Conservation (phyloP, 2,888 invertebrate genomes). For the Sialis fuliginosa region DNA sequence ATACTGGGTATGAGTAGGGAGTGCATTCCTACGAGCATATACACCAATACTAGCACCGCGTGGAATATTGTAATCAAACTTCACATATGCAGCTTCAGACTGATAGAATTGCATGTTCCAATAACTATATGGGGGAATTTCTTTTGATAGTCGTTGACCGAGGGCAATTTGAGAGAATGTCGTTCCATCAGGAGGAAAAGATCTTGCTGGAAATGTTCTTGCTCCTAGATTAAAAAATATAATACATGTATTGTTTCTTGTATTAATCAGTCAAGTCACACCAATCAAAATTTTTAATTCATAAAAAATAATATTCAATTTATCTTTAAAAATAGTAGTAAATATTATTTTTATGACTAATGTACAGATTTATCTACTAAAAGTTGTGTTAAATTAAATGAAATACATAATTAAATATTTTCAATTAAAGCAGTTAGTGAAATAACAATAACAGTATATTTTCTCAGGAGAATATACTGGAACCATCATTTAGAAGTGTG, state of each 20-base stretch:
- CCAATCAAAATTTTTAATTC: no score
- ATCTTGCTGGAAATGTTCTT: constrained; percentile 74
- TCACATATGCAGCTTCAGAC: constrained; percentile 81
- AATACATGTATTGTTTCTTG: not conserved
- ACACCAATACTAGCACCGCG: constrained; percentile 86
- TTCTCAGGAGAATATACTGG: no score
- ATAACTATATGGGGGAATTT: constrained; percentile 85
- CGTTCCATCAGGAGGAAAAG: constrained; percentile 84
- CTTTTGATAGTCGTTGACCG: constrained; percentile 72
- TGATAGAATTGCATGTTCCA: constrained; percentile 98
- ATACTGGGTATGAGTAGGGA: constrained; percentile 93
- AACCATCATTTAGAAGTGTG: no score
- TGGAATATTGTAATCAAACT: constrained; percentile 86
- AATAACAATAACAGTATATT: no score
- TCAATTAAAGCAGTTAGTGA: no score
- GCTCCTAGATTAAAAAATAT: constrained; percentile 38
- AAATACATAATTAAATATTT: no score
- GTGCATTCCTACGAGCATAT: constrained; percentile 81
- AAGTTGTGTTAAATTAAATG: no score
- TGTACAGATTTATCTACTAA: no score
- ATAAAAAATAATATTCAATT: no score
- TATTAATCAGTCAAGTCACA: not conserved
- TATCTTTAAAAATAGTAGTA: no score
- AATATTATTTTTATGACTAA: no score
- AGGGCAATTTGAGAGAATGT: constrained; percentile 80